Evolutionary conservation across 2,113 vertebrate genomes (phyloP).

Genomic region (Cisticola juncidis): DNA sequence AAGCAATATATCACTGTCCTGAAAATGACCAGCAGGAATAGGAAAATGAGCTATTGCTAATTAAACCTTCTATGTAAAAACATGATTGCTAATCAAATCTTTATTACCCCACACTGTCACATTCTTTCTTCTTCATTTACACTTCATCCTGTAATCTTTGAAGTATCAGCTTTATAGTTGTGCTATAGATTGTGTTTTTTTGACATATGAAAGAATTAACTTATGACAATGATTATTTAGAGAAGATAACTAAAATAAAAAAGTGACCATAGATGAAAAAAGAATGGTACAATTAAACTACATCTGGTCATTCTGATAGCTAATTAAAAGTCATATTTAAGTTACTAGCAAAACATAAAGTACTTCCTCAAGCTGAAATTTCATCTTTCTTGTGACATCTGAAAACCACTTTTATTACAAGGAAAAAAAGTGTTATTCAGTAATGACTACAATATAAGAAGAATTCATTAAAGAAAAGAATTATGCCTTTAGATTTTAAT

Average conservation of each 20-base stretch:
- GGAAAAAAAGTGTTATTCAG: background rate
- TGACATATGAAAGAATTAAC: background rate
- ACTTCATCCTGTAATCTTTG: background rate
- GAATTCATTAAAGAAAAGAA: background rate
- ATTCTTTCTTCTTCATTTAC: background rate
- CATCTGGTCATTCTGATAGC: background rate
- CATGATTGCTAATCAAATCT: slow-evolving; percentile 12
- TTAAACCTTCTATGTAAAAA: slow-evolving; percentile 26
- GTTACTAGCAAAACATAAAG: background rate
- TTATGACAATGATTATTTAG: background rate
- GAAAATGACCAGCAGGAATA: background rate
- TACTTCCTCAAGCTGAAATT: background rate
- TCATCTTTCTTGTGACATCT: background rate
- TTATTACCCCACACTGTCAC: background rate
- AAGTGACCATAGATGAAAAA: background rate
- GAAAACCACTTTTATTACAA: background rate
- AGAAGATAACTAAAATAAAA: background rate
- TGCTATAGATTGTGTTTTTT: background rate
- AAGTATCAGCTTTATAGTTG: background rate
- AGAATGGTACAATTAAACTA: background rate
- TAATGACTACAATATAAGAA: background rate
- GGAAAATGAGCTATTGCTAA: slow-evolving; percentile 15
- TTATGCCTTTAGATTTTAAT: background rate
- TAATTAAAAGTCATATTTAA: slow-evolving; percentile 5
- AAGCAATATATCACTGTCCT: slow-evolving; percentile 28